Evolutionary conservation across 2,797 vertebrate genomes (phyloP).

Genomic region (Argya squamiceps): DNA sequence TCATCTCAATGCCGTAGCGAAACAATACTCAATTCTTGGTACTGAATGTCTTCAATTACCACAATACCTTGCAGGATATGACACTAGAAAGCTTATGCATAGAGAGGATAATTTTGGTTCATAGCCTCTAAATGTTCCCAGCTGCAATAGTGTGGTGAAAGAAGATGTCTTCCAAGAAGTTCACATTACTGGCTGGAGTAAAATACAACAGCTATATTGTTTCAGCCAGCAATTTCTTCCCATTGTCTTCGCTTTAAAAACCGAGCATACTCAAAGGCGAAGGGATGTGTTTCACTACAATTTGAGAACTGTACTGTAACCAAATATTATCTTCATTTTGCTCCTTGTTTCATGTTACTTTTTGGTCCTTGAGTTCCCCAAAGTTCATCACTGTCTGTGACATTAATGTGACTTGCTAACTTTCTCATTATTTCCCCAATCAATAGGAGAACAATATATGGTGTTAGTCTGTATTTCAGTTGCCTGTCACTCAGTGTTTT

Average conservation of each 20-base stretch:
- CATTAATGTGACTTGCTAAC: slow-evolving; percentile 80
- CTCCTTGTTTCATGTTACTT: slow-evolving; percentile 96
- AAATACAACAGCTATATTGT: slow-evolving; percentile 95
- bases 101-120: slow-evolving; percentile 79
- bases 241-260: slow-evolving; percentile 93
- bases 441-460: slow-evolving; percentile 93
- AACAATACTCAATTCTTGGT: slow-evolving; percentile 40
- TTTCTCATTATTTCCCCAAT: slow-evolving; percentile 83
- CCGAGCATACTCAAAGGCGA: slow-evolving; percentile 82
- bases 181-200: slow-evolving; percentile 90
- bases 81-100: slow-evolving; percentile 56
- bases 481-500: slow-evolving; percentile 91
- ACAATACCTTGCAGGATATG: slow-evolving; percentile 52
- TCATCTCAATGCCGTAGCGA: neutral
- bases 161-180: slow-evolving; percentile 99
- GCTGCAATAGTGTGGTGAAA: slow-evolving; percentile 89
- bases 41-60: slow-evolving; percentile 41
- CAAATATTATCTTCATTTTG: slow-evolving; percentile 94
- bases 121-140: slow-evolving; percentile 81
- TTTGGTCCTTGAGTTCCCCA: slow-evolving; percentile 83
- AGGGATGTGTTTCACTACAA: slow-evolving; percentile 88
- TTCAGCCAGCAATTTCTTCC: slow-evolving; percentile 90
- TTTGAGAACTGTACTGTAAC: slow-evolving; percentile 91
- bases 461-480: slow-evolving; percentile 88
- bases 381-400: slow-evolving; percentile 80